Percentiles rank a stretch among this genome's conserved stretches.
Evolutionary conservation across 1,140 invertebrate species (phyloP).

Genomic region (Trinorchestia longiramus): DNA sequence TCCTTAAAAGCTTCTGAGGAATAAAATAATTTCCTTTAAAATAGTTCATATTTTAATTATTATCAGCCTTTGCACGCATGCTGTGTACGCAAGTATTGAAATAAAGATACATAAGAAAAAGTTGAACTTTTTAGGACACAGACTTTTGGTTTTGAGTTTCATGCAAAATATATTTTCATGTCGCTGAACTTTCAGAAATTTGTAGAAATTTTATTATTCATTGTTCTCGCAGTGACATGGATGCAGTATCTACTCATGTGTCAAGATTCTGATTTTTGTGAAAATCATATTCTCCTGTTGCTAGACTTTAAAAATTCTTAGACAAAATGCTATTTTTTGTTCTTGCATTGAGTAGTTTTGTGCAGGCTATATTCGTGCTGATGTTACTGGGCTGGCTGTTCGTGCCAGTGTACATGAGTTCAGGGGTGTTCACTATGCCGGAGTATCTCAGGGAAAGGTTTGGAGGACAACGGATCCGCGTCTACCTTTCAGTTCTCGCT

Average conservation of each 20-base stretch:
- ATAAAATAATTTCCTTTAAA: not conserved
- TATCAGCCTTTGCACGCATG: not conserved
- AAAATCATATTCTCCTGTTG: too few relatives aligned
- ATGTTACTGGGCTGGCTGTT: constrained; percentile 75
- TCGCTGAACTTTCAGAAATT: too few relatives aligned
- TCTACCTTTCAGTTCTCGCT: constrained; percentile 74
- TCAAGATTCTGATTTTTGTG: too few relatives aligned
- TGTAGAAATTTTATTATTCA: too few relatives aligned
- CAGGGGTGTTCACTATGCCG: constrained; percentile 74
- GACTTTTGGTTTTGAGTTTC: not conserved
- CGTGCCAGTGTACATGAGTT: constrained; percentile 75
- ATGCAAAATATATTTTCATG: not conserved
- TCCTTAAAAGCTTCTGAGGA: too few relatives aligned
- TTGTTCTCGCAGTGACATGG: too few relatives aligned
- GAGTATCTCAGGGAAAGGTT: constrained; percentile 75
- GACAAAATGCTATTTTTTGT: not conserved
- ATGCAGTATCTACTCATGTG: too few relatives aligned
- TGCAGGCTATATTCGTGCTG: constrained; percentile 73
- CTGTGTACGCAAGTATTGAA: not conserved
- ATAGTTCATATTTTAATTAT: not conserved
- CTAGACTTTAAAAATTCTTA: not conserved
- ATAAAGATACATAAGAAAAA: not conserved
- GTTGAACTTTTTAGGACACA: not conserved
- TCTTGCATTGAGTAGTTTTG: not conserved
- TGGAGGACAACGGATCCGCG: constrained; percentile 73